Evolutionary conservation across 2,888 invertebrate genomes (phyloP).

Genomic region (Uropetala carovei): DNA sequence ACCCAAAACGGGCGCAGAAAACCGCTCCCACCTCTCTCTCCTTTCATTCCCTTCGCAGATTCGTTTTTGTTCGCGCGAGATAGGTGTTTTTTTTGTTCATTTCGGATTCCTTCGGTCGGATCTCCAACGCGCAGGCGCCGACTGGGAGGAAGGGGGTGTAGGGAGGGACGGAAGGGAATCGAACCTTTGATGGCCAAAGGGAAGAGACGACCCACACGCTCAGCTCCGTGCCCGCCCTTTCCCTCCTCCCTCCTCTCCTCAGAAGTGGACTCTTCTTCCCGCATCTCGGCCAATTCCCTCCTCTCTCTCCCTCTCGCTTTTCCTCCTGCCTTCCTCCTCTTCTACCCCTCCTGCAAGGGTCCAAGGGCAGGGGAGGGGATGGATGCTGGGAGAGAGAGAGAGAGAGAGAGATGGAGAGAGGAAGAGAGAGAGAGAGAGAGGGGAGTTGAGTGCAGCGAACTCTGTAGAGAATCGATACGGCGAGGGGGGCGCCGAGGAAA

Average conservation of each 20-base stretch:
- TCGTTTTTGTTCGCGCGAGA: too few species aligned
- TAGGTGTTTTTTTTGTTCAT: too few species aligned
- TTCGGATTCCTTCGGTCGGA: background rate
- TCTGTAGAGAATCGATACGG: slow-evolving; percentile 33
- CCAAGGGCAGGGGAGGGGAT: slow-evolving; percentile 11
- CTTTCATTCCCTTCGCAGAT: background rate
- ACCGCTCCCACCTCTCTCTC: background rate
- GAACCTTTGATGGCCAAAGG: background rate
- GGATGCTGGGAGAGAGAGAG: slow-evolving; percentile 29
- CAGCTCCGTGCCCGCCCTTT: background rate
- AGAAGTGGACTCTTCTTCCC: background rate
- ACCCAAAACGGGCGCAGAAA: slow-evolving; percentile 5
- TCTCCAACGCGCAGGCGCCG: background rate
- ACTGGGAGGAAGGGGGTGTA: background rate
- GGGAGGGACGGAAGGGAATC: background rate
- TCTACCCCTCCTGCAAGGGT: background rate
- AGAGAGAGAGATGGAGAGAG: background rate
- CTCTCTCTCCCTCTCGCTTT: background rate
- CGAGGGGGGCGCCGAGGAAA: background rate
- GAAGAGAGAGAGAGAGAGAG: background rate
- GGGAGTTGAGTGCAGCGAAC: background rate
- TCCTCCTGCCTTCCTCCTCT: background rate
- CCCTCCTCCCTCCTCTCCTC: background rate
- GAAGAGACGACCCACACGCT: background rate
- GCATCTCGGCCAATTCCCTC: background rate